Base-by-base conservation (phyloP, 2,113 vertebrate species). In the Embiotoca jacksoni region DNA sequence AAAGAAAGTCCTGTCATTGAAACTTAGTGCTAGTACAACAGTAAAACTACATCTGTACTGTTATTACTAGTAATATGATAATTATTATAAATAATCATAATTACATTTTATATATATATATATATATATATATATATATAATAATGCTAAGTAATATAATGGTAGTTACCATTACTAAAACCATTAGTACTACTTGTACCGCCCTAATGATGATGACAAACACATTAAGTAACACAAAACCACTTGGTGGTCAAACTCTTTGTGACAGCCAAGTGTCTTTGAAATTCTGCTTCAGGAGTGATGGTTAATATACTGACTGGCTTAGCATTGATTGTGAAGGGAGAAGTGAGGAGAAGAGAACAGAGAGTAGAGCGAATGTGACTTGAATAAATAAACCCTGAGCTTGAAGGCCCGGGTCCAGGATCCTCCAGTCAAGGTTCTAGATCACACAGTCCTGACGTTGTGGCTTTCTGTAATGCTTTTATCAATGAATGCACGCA, bases 271-370 rank as follows among this genome's bases (percentile, higher is more conserved):
- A 64, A 85, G 70, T 77, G 77, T 88, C 68, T 86, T 91, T 88
- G 65, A 90, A 87, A 91, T 89, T 81, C 78, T 53, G 52, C 81
- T 87, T 79, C 84, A 70, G 87, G 83, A 89, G 63, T 79, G 77
- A 78, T 10, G 68, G 68, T 77, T 92, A 89, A 91, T 87, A 90
- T 87, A 88, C 73, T 88, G 91, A 86, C 86, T 87, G 86, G 74
- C 91, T 89, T 81, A 77, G 82, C 90, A 91, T 89, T 92, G 92
- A 91, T 91, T 91, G 83, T 84, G 52, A 64, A 75, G 59, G 37
- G 30, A 78, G 66, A 64, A 49, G 64, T 54, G 63, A 13, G 8
- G 52, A 66, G 84, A 71, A 8, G 52, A 71, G 84, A 71, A 58
- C 6, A 69, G 64, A 68, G 62, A 81, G 63, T 60, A 50, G 65